Conservation (phyloP, 2,888 invertebrate genomes). For the Heterodera filipjevi region DNA sequence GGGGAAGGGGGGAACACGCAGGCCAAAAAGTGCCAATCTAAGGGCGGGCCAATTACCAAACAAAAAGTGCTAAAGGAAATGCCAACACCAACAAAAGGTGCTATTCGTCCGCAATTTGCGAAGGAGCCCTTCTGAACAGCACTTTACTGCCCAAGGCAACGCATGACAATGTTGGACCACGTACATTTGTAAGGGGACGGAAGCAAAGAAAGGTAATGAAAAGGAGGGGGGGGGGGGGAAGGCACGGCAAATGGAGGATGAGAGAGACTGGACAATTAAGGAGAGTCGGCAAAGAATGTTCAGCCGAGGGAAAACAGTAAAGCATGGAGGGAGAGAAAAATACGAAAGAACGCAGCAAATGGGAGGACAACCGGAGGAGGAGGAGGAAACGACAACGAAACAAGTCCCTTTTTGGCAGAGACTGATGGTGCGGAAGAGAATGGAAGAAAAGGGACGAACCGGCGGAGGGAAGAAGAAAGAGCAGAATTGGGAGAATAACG, state of each 20-base stretch:
- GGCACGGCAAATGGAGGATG: too few relatives aligned
- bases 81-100: slow-evolving; percentile 45
- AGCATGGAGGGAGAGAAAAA: background rate
- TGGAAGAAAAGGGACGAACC: slow-evolving; percentile 15
- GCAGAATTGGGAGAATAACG: too few relatives aligned
- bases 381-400: slow-evolving; percentile 42
- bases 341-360: too few relatives aligned
- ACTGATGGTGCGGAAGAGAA: slow-evolving; percentile 44
- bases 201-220: background rate
- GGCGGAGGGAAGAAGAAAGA: background rate
- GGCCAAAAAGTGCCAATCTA: too few relatives aligned
- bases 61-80: too few relatives aligned
- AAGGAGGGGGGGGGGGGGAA: background rate
- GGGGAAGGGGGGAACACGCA: too few relatives aligned
- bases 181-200: background rate
- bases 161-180: background rate
- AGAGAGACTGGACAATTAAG: background rate
- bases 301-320: background rate
- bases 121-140: slow-evolving; percentile 58
- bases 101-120: slow-evolving; percentile 62
- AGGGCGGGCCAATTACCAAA: too few relatives aligned
- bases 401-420: slow-evolving; percentile 63
- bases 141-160: slow-evolving; percentile 42
- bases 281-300: background rate
- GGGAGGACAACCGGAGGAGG: too few relatives aligned